Evolutionary conservation across 2,888 invertebrate genomes (phyloP).

Genomic region (Apomyelois bistriatella): DNA sequence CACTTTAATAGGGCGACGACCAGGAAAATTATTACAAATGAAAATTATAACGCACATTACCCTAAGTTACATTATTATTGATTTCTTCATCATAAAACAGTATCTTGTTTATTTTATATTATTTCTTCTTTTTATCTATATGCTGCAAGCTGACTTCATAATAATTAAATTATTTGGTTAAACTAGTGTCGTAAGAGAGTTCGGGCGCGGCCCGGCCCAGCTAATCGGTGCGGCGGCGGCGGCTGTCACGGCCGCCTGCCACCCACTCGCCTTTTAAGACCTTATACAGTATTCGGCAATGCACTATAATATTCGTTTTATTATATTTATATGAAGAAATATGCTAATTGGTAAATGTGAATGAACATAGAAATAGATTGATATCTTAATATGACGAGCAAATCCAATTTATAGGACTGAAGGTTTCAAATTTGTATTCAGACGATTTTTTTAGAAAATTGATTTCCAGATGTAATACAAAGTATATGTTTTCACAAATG

Average conservation of each 20-base stretch:
- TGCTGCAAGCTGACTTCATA: no score
- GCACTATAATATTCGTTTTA: conserved; percentile 69
- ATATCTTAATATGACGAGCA: no score
- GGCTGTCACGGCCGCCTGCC: conserved; percentile 72
- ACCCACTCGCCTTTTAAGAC: conserved; percentile 73
- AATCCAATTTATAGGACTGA: no score
- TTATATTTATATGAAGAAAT: conserved; percentile 62
- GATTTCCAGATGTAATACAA: no score
- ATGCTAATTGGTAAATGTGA: conserved; percentile 53
- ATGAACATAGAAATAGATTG: no score
- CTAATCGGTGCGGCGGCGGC: conserved; percentile 67
- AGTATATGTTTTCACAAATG: no score
- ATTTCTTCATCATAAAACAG: no score
- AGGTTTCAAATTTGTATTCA: no score
- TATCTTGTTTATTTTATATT: no score
- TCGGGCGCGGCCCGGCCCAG: conserved; percentile 48
- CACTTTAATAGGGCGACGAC: background rate
- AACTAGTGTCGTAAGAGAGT: conserved; percentile 60
- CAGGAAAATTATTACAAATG: conserved; percentile 8
- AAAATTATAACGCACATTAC: background rate
- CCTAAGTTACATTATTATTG: background rate
- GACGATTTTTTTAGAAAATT: no score
- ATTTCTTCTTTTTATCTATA: no score
- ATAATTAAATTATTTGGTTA: conserved; percentile 56
- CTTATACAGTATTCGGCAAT: conserved; percentile 70